Evolutionary conservation across 2,797 vertebrate species (phyloP).

Genomic region (Merluccius polli): DNA sequence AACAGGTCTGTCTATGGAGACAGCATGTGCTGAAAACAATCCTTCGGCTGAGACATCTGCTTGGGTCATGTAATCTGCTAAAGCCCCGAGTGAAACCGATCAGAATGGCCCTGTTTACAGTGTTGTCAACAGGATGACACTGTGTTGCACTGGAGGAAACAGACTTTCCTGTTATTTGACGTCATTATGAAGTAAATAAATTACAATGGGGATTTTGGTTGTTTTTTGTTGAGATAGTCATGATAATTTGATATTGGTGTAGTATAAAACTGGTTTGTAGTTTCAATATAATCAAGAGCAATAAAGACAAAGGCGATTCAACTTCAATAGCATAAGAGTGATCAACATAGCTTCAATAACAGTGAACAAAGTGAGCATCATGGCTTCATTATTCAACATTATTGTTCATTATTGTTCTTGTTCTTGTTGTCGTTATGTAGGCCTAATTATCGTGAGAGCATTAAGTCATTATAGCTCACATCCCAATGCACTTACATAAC

Average conservation of each 20-base stretch:
- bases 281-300: too few species aligned
- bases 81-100: constrained; percentile 53
- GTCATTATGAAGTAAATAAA: background rate
- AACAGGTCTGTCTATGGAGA: constrained; percentile 43
- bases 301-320: too few species aligned
- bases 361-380: too few species aligned
- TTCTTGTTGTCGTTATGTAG: background rate
- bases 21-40: constrained; percentile 37
- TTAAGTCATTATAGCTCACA: background rate
- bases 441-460: background rate
- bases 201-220: background rate
- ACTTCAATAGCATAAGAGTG: too few species aligned
- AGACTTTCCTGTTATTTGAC: background rate
- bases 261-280: background rate
- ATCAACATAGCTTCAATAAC: too few species aligned
- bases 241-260: background rate
- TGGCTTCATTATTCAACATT: too few species aligned
- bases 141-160: constrained; percentile 18
- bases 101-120: constrained; percentile 39
- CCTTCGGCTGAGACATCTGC: constrained; percentile 54
- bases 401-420: background rate
- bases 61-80: constrained; percentile 63
- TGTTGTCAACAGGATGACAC: constrained; percentile 43
- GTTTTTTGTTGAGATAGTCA: background rate
- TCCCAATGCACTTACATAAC: background rate